Evolutionary conservation across 2,888 invertebrate species (phyloP), one percentile per base, ranked within the genome.

Genomic region (Lumbricus terrestris): DNA sequence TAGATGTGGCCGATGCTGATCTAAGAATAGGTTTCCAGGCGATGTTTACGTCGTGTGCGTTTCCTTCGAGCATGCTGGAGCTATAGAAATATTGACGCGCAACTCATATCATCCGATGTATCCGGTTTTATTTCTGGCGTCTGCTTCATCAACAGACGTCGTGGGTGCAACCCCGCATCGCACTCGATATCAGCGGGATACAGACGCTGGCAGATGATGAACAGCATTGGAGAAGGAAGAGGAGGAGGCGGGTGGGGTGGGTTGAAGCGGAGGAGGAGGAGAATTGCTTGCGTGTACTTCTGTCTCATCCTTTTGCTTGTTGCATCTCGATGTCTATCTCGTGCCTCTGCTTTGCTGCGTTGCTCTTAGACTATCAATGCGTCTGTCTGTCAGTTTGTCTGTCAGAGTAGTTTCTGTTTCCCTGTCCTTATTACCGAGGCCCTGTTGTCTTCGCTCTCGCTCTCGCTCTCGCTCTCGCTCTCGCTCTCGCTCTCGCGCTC

Each of bases 81-180:
- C 23, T 47, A 47, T 23, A 23, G 20, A 47, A 47, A 47, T 47
- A 47, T 47, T 47, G 47, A 23, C 47, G 69, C n/a, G 69, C n/a
- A 69, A 69, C 69, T 69, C 69, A 69, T n/a, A 69, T 69, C 69
- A 69, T 69, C 69, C 69, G 69, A 69, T n/a, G 69, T 69, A 69
- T 69, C n/a, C 69, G 69, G n/a, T 69, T 69, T 69, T 69, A 69
- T 69, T 69, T 69, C 69, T 29, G n/a, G 69, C 69, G 8, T 69
- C n/a, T 69, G n/a, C 69, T 4, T 29, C 47, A 47, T 47, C 47
- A 47, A 47, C 47, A 42, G 16, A 42, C 42, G 42, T 42, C 42
- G 42, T 42, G 18, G 16, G 4, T 13, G 47, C 47, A 6, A 4
- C 47, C 20, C 47, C 18, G 42, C 42, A 42, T 47, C 69, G n/a